Evolutionary conservation across 2,888 invertebrate genomes (phyloP), one percentile per base, ranked within the genome.

Genomic region (Lagria hirta): DNA sequence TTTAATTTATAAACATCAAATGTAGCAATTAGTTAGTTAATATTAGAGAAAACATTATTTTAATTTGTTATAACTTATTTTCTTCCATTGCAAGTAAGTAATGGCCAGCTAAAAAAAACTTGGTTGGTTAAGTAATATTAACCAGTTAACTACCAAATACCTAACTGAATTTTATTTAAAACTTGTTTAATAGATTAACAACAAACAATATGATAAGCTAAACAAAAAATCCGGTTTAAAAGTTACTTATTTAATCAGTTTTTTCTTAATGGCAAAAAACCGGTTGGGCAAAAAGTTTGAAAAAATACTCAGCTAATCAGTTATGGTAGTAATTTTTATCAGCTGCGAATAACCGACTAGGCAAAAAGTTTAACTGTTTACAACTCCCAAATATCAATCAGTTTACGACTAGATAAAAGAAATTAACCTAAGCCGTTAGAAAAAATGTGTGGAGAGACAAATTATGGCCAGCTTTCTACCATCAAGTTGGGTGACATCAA

Each of bases 371-470:
- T n/a, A n/a, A n/a, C n/a, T 18, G 7, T 6, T 6, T 18, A 7
- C 5, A 4, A 18, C 5, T 6, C 18, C 4, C 18, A 18, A 7
- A 7, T 24, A 11, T 24, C 6, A 4, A 11, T n/a, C 6, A 11
- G 24, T 24, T 24, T n/a, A 24, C 7, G 6, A n/a, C 24, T n/a
- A n/a, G 24, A 11, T n/a, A 24, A 24, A 11, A 4, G 4, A 24
- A 24, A 24, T 11, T 6, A 6, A 4, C 6, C 24, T 11, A 24
- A 11, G 4, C 11, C 7, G 4, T 18, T 18, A 7, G 7, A 18
- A 18, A 7, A 7, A 18, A 18, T 4, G 5, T 18, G 18, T 6
- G 7, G 7, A 6, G 4, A 18, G 7, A 18, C 7, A 18, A 18
- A 18, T 18, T 18, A 6, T 6, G 5, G 18, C 7, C 7, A 6